These are phyloP conservation scores for Dasysyrphus albostriatus DNA, from an alignment of 2,888 invertebrate genomes.

Conservation along the genomic window DNA sequence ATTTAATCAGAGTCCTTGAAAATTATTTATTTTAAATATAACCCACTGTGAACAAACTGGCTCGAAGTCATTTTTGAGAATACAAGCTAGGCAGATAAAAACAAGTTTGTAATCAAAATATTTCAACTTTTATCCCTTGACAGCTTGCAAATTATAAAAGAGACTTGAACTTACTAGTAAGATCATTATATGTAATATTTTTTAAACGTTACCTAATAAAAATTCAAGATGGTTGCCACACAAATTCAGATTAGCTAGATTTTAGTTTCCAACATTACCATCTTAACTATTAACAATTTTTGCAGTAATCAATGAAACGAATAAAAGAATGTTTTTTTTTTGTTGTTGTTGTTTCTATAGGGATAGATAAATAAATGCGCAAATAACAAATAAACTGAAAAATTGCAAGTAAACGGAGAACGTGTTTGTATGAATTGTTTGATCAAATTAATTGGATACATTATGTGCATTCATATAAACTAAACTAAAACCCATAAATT, in stretches of 20 bases:
- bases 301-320: conserved; percentile 25
- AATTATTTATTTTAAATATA: no score
- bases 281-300: conserved; percentile 12
- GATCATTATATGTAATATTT: no score
- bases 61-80: no score
- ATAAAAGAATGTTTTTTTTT: conserved; percentile 1
- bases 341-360: background rate
- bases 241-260: background rate
- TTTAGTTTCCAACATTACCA: background rate
- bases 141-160: no score
- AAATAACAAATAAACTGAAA: conserved; percentile 8
- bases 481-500: background rate
- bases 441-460: background rate
- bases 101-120: no score
- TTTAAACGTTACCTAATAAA: no score
- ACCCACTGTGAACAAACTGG: no score
- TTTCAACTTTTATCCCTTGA: no score
- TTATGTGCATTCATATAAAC: background rate
- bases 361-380: conserved; percentile 23
- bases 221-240: background rate
- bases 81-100: no score
- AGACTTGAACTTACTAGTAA: no score
- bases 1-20: no score
- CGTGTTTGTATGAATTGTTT: background rate
- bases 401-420: background rate